Evolutionary conservation across 2,797 vertebrate genomes (phyloP), one percentile per base, ranked within the genome.

Genomic region (Crax fasciolata): DNA sequence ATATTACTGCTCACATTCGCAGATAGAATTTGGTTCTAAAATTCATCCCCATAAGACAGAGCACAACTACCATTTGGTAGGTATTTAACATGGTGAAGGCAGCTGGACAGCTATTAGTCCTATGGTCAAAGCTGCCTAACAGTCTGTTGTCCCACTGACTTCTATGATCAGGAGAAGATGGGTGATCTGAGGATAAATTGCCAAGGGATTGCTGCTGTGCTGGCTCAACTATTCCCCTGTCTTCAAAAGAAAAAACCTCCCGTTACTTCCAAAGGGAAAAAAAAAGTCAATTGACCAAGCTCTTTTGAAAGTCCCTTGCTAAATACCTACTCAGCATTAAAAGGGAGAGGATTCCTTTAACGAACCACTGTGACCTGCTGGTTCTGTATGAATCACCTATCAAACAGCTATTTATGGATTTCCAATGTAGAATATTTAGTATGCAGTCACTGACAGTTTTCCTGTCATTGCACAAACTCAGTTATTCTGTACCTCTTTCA

Each of bases 301-400:
- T 54, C 10, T 25, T 84, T 5, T 24, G 35, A 77, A 92, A 94
- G 85, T 32, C 54, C 8, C 10, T 59, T 38, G 58, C 19, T 70
- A 57, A 63, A 71, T 46, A 78, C 7, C 15, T 19, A 49, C 71
- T 63, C 62, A 73, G 44, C 44, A 57, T 82, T 63, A 59, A 76
- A 84, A 49, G 25, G 63, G 84, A 85, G 28, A 87, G 14, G 39
- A 83, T 93, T 93, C 66, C 74, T 85, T 88, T 41, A 84, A 49
- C 11, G 23, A 77, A 75, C 51, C 51, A n/a, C 38, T 91, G 48
- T 48, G 58, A 83, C 4, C 18, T 3, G 5, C 28, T 25, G 18
- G 32, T 49, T 95, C 54, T 81, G 66, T 76, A 73, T 23, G 21
- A 77, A 71, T 27, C 38, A 55, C 52, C 55, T 41, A 57, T 16